Base-by-base conservation (phyloP, 2,888 invertebrate genomes). In the Drosophila villosipedis region DNA sequence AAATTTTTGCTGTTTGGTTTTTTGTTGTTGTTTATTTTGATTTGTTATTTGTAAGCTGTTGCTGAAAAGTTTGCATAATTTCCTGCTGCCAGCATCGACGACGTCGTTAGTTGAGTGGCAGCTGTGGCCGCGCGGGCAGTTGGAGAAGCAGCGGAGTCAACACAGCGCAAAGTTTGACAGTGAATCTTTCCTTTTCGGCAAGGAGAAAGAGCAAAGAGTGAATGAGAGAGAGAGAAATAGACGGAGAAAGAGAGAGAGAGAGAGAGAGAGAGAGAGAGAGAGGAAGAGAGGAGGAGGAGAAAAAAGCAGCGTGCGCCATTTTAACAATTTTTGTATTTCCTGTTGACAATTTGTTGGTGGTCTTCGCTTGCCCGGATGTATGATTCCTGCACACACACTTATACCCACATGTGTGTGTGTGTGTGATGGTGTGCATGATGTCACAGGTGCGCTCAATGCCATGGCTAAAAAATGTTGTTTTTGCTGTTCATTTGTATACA, bases 61-160 rank as follows among this genome's bases (percentile, higher is more conserved):
- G 74, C 80, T 77, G 86, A 84, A 88, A 92, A 92, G 92, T 92
- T 93, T 92, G 92, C 92, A 92, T 92, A 92, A 92, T 93, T 92
- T 93, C 92, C 92, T 92, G 92, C 92, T 90, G 92, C 90, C 89
- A 91, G 80, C 72, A 73, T 66, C 76, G 73, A 73, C 80, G 68
- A 79, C 72, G 66, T 64, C 63, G 67, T 65, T 65, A 59, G 80
- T 78, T 78, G 70, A 78, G 41, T 70, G 78, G 67, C 75, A 74
- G 67, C 54, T 47, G 47, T 47, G 57, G 22, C 25, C n/a, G 41
- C 37, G 16, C n/a, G 12, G 10, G 28, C 31, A 39, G 41, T 28
- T 35, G 54, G 35, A 28, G 25, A 3, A 0, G 16, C 16, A 25
- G 47, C 7, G 22, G 31, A 31, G 47, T 14, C 14, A 62, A 52